Percentiles rank a stretch among this genome's conserved stretches.
These are phyloP conservation scores for Aproaerema taeniolella DNA, from an alignment of 2,888 invertebrate species.

Conservation along the genomic window DNA sequence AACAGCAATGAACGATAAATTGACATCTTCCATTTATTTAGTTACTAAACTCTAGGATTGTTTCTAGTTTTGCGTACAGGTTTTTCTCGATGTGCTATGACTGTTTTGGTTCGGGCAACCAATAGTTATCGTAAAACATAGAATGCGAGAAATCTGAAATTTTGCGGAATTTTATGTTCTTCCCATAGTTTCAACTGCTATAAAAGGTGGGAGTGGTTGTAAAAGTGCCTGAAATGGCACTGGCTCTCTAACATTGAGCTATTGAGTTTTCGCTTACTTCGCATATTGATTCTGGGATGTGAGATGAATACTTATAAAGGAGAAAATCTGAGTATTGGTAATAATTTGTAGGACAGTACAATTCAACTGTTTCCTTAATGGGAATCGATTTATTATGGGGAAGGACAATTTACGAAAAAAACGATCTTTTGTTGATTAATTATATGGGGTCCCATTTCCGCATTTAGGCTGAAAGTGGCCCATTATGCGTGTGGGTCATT, in stretches of 20 bases:
- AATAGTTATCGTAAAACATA: not conserved
- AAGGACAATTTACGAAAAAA: too few species aligned
- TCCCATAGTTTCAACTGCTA: constrained; percentile 2
- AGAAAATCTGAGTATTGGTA: not conserved
- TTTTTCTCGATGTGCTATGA: constrained; percentile 2
- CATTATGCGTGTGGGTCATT: too few species aligned
- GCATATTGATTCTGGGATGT: not conserved
- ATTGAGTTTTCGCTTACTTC: not conserved
- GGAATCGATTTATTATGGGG: too few species aligned
- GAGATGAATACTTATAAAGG: not conserved
- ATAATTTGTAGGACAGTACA: too few species aligned
- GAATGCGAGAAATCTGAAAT: constrained; percentile 7
- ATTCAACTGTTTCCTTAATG: too few species aligned
- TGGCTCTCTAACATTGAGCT: not conserved
- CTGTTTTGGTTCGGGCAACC: constrained; percentile 12
- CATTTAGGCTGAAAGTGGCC: too few species aligned
- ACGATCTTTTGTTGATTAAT: too few species aligned
- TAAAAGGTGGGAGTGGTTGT: not conserved
- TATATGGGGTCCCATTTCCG: too few species aligned
- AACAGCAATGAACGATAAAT: too few species aligned
- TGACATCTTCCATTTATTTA: too few species aligned
- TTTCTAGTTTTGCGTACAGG: constrained; percentile 6
- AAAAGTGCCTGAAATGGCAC: not conserved
- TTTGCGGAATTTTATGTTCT: constrained; percentile 6
- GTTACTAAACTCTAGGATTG: too few species aligned